Conservation (phyloP, 2,888 invertebrate genomes). For the Beris morrisii region DNA sequence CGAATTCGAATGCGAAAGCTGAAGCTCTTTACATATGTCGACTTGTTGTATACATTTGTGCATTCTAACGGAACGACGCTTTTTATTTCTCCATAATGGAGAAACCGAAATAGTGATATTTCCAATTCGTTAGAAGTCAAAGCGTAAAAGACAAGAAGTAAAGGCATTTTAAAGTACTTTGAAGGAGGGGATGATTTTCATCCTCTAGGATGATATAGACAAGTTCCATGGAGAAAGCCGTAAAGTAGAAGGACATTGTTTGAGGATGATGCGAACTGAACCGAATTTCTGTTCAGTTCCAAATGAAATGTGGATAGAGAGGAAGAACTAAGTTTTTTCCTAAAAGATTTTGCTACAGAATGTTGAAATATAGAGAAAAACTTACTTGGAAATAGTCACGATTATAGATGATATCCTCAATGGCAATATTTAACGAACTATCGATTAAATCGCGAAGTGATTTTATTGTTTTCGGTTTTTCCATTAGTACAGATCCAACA, state of each 20-base stretch:
- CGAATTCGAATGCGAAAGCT: slow-evolving; percentile 4
- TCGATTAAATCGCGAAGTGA: slow-evolving; percentile 62
- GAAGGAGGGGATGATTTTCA: too few relatives aligned
- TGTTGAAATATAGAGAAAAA: slow-evolving; percentile 6
- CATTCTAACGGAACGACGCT: slow-evolving; percentile 5
- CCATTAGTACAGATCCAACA: slow-evolving; percentile 66
- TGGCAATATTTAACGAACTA: slow-evolving; percentile 63
- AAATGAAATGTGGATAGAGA: too few relatives aligned
- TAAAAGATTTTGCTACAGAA: too few relatives aligned
- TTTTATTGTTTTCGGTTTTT: slow-evolving; percentile 64
- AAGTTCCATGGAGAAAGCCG: too few relatives aligned
- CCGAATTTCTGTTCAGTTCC: too few relatives aligned
- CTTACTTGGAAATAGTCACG: slow-evolving; percentile 66
- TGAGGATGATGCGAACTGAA: too few relatives aligned
- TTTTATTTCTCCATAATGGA: background rate
- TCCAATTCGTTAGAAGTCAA: slow-evolving; percentile 35
- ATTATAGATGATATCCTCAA: slow-evolving; percentile 67
- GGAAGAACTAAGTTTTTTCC: too few relatives aligned
- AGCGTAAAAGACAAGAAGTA: slow-evolving; percentile 5
- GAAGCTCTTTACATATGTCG: slow-evolving; percentile 14
- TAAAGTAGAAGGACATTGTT: too few relatives aligned
- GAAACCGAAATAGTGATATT: slow-evolving; percentile 20
- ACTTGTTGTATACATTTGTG: slow-evolving; percentile 24
- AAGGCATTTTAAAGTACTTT: too few relatives aligned
- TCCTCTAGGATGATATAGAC: too few relatives aligned